Evolutionary conservation across 2,797 vertebrate genomes (phyloP).

Genomic region (Centropyge bicolor): DNA sequence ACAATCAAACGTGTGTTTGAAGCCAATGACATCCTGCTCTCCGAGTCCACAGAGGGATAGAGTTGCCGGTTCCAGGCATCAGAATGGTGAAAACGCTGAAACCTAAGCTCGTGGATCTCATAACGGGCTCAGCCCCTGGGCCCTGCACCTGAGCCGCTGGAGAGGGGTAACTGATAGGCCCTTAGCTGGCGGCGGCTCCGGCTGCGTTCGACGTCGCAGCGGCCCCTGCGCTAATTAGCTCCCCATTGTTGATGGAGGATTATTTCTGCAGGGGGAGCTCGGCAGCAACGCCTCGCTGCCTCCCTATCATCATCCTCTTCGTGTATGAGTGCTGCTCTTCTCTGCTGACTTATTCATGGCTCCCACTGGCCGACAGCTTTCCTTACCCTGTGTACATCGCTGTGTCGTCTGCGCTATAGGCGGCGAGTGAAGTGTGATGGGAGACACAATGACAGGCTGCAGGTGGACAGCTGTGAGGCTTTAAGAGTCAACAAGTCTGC

Average conservation of each 20-base stretch:
- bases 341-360: constrained; percentile 77
- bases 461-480: constrained; percentile 50
- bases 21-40: constrained; percentile 83
- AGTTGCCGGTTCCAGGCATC: constrained; percentile 83
- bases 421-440: constrained; percentile 34
- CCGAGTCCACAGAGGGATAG: constrained; percentile 75
- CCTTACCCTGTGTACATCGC: constrained; percentile 52
- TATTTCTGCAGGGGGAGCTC: constrained; percentile 73
- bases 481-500: constrained; percentile 51
- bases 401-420: constrained; percentile 12
- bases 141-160: constrained; percentile 79
- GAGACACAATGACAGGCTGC: constrained; percentile 24
- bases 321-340: constrained; percentile 70
- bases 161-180: constrained; percentile 85
- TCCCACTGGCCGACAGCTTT: constrained; percentile 60
- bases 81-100: constrained; percentile 86
- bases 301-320: constrained; percentile 70
- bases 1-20: constrained; percentile 78
- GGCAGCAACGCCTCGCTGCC: constrained; percentile 60
- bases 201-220: constrained; percentile 62
- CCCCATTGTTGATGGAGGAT: constrained; percentile 77
- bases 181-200: constrained; percentile 52
- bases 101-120: constrained; percentile 84
- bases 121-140: constrained; percentile 78
- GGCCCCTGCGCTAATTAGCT: constrained; percentile 81